These are phyloP conservation scores for Trimorus sp. DNA, from an alignment of 2,888 invertebrate genomes.

Conservation along the genomic window DNA sequence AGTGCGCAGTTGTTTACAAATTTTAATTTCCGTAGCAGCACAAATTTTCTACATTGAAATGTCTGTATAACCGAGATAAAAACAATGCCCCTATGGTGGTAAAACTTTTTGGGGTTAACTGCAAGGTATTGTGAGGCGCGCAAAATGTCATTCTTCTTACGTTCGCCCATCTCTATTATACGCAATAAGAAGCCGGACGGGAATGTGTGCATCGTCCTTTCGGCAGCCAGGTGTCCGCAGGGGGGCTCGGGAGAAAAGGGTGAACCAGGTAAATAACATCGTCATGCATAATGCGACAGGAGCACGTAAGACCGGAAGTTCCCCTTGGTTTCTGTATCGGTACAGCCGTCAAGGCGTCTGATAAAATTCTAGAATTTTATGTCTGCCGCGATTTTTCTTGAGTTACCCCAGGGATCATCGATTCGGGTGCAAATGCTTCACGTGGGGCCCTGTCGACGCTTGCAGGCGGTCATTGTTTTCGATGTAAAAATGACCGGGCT, in stretches of 20 bases:
- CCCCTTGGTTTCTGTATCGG: conserved; percentile 52
- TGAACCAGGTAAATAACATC: conserved; percentile 72
- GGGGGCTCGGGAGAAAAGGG: conserved; percentile 70
- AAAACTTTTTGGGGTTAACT: conserved; percentile 42
- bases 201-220: conserved; percentile 66
- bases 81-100: conserved; percentile 26
- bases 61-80: neutral
- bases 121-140: conserved; percentile 30
- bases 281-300: conserved; percentile 72
- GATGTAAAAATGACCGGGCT: no score
- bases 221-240: conserved; percentile 75
- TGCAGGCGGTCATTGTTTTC: no score
- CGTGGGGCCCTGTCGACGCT: no score
- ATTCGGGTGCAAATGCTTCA: neutral
- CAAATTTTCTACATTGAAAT: no score
- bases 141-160: conserved; percentile 52
- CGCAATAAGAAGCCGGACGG: conserved; percentile 58
- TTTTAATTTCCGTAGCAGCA: no score
- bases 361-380: conserved; percentile 70
- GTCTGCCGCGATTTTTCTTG: conserved; percentile 65
- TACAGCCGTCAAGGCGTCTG: conserved; percentile 35
- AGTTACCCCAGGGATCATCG: neutral
- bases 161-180: conserved; percentile 35
- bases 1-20: no score
- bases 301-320: conserved; percentile 67